A percentile compares a stretch with the other conserved stretches of the same genome.
Evolutionary conservation across 2,888 invertebrate genomes (phyloP).

Genomic region (Epirrhoe tristata): DNA sequence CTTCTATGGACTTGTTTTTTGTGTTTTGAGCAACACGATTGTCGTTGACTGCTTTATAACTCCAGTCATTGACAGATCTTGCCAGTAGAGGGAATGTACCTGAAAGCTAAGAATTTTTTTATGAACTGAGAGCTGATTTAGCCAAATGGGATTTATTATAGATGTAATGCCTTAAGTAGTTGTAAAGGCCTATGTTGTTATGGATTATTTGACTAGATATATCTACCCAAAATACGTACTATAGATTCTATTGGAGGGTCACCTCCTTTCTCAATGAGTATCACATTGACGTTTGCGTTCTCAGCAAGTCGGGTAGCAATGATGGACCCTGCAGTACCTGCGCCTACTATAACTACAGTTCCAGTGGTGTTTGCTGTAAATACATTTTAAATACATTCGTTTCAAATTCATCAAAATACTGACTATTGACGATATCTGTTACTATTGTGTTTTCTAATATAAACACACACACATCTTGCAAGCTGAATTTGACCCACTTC

Average conservation of each 20-base stretch:
- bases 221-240: too few relatives aligned
- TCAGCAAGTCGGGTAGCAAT: background rate
- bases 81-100: background rate
- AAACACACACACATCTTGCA: too few relatives aligned
- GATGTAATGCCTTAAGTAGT: too few relatives aligned
- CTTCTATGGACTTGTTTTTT: background rate
- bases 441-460: too few relatives aligned
- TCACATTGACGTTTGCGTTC: background rate
- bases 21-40: background rate
- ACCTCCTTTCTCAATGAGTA: constrained; percentile 1
- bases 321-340: constrained; percentile 3
- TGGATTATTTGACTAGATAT: too few relatives aligned
- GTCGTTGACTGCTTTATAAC: background rate
- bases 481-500: too few relatives aligned
- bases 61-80: background rate
- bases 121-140: background rate
- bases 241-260: background rate
- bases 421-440: background rate
- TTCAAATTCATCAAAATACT: background rate
- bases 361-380: background rate
- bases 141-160: too few relatives aligned
- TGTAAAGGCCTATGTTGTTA: too few relatives aligned
- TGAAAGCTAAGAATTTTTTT: background rate
- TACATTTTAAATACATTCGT: background rate
- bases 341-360: background rate